Evolutionary conservation across 2,888 invertebrate genomes (phyloP), one percentile per base, ranked within the genome.

Genomic region (Lottia gigantea): DNA sequence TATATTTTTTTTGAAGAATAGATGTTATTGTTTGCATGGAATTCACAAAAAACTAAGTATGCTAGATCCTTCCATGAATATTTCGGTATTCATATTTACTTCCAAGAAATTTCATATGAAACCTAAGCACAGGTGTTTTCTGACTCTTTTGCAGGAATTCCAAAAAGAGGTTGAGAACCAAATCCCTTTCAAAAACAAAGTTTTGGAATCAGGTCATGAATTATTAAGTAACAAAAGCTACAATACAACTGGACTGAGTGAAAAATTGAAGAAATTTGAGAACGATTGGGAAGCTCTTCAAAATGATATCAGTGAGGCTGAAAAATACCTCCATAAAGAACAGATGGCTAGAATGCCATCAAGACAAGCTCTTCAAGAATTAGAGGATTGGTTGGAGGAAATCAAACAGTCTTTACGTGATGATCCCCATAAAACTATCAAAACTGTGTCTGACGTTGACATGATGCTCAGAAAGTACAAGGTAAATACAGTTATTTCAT

Each of bases 341-440:
- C 86, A 87, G 78, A 86, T 86, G 86, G 83, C 86, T 67, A 79
- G 85, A 74, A 82, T 87, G 83, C 87, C 87, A 1, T 86, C 86
- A 0, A 74, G 86, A 55, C 87, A 87, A 73, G 85, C 87, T 11
- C 81, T 87, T 14, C 78, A 78, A 26, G 87, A 87, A 69, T 82
- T 87, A 26, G 76, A 76, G 23, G 75, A 79, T 62, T 87, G 87
- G 87, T 76, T 87, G 64, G 80, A 83, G 19, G 78, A 79, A 40
- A 81, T 86, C 25, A 81, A 84, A 68, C 75, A 78, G 12, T 76
- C 79, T 0, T 75, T 87, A 7, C 63, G 68, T n/a, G 82, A 79
- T 3, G 86, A 85, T 70, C 78, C 40, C 40, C 40, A 78, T 25
- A 78, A 75, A 66, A 72, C 76, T 23, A 74, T 83, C 55, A 79